These are phyloP conservation scores for Aphaenogaster floridana DNA, from an alignment of 1,140 invertebrate genomes.

Conservation along the genomic window DNA sequence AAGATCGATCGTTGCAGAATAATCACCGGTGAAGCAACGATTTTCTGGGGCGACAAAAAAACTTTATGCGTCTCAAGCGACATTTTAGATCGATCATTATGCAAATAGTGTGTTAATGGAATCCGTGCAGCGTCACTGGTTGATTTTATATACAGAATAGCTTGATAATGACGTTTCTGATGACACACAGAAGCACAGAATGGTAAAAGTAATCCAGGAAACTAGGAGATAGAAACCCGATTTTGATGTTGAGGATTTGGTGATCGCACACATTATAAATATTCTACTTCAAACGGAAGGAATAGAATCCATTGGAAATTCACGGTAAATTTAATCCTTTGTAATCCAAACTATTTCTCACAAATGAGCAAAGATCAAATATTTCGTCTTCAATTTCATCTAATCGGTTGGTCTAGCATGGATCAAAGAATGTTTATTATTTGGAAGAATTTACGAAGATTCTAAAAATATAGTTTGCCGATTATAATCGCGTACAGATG, in stretches of 20 bases:
- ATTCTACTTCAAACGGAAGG: background rate
- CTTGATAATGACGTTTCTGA: background rate
- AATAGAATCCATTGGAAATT: no score
- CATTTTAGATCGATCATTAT: conserved; percentile 15
- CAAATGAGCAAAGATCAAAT: background rate
- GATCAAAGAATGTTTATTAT: background rate
- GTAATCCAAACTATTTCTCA: background rate
- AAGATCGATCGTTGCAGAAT: background rate
- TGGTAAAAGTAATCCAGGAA: background rate
- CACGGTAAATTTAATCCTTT: background rate
- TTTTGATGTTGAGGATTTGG: background rate
- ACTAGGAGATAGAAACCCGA: background rate
- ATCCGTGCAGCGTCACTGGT: background rate
- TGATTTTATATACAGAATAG: background rate
- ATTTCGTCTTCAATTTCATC: background rate
- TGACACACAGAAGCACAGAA: background rate
- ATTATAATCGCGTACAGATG: background rate
- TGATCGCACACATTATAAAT: background rate
- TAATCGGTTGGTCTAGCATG: background rate
- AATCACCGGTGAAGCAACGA: background rate
- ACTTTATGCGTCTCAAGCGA: background rate
- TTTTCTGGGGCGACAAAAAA: background rate
- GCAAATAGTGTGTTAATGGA: conserved; percentile 22
- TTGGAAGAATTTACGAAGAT: background rate
- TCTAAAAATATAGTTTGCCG: background rate